Evolutionary conservation across 2,797 vertebrate species (phyloP).

Genomic region (Sebastes nivosus): DNA sequence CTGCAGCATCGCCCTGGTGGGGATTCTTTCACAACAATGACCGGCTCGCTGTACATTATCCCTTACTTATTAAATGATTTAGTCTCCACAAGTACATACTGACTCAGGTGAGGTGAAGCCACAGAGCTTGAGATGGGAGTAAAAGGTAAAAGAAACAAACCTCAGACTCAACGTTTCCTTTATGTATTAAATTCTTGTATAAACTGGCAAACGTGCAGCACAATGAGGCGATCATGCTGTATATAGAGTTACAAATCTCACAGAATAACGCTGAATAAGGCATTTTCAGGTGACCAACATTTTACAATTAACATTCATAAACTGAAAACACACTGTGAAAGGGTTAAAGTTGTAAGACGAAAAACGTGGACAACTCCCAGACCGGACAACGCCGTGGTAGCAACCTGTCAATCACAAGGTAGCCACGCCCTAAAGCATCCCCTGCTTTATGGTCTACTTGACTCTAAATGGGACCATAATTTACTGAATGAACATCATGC

Average conservation of each 20-base stretch:
- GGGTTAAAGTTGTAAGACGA: too few relatives aligned
- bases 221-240: neutral
- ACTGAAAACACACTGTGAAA: too few relatives aligned
- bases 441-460: too few relatives aligned
- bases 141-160: neutral
- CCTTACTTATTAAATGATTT: neutral
- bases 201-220: neutral
- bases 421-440: fast-evolving
- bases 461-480: too few relatives aligned
- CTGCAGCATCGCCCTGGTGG: neutral
- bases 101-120: neutral
- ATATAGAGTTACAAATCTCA: neutral
- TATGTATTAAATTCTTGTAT: neutral
- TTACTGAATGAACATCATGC: too few relatives aligned
- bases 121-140: neutral
- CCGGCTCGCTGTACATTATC: neutral
- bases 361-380: too few relatives aligned
- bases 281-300: too few relatives aligned
- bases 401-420: too few relatives aligned
- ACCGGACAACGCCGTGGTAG: too few relatives aligned
- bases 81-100: neutral
- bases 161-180: neutral
- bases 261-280: too few relatives aligned
- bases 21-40: too few relatives aligned
- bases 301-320: too few relatives aligned